Conservation (phyloP, 2,888 invertebrate species). For the Prostheceraeus crozeri region DNA sequence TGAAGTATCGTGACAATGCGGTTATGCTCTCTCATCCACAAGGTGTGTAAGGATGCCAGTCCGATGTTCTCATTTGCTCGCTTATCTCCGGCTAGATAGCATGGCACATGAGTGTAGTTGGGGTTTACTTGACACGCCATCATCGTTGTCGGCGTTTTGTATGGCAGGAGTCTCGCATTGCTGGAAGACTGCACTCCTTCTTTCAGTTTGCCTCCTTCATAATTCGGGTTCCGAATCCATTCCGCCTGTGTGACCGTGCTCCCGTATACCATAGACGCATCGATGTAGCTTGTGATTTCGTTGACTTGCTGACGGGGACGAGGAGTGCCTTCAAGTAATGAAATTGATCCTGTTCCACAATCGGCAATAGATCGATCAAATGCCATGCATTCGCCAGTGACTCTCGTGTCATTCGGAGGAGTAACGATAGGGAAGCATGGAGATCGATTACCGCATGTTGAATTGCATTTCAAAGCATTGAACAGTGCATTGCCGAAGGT, state of each 20-base stretch:
- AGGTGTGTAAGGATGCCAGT: conserved; percentile 61
- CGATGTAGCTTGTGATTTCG: conserved; percentile 85
- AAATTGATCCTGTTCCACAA: conserved; percentile 92
- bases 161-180: conserved; percentile 75
- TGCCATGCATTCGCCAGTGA: conserved; percentile 59
- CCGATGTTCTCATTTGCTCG: conserved; percentile 74
- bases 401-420: conserved; percentile 75
- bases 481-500: conserved; percentile 82
- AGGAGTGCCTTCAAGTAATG: conserved; percentile 63
- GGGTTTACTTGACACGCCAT: conserved; percentile 73
- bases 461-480: conserved; percentile 64
- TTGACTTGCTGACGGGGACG: conserved; percentile 71
- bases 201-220: conserved; percentile 68
- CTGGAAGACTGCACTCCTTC: conserved; percentile 59
- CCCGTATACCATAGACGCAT: conserved; percentile 92
- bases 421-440: conserved; percentile 97
- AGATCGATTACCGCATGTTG: conserved; percentile 66
- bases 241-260: conserved; percentile 72
- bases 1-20: conserved; percentile 71
- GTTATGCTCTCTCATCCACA: conserved; percentile 84
- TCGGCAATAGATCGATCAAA: conserved; percentile 76
- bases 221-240: conserved; percentile 71
- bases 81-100: conserved; percentile 89
- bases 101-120: conserved; percentile 64
- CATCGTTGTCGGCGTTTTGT: conserved; percentile 64